These are phyloP conservation scores for Chlamydotis undulata DNA, from an alignment of 2,113 vertebrate species.

Conservation along the genomic window DNA sequence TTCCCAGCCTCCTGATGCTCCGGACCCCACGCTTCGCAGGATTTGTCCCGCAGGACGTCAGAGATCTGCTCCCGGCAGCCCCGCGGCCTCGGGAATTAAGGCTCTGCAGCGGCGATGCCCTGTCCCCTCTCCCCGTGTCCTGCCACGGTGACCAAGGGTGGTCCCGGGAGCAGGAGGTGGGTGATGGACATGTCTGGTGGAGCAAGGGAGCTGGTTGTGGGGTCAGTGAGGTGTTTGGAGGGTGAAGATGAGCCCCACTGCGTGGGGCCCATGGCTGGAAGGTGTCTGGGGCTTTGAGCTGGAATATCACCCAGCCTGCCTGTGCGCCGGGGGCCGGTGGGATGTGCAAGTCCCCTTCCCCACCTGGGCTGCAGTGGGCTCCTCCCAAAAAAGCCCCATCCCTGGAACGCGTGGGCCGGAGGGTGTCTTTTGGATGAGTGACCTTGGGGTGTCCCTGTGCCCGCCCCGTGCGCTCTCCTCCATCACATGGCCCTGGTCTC, in stretches of 20 bases:
- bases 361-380: not conserved
- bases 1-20: not conserved
- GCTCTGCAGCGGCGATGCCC: not conserved
- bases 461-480: fast-evolving
- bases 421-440: not conserved
- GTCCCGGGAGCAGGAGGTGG: not conserved
- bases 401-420: fast-evolving
- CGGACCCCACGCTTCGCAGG: fast-evolving
- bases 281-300: not conserved
- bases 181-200: not conserved
- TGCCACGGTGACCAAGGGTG: fast-evolving
- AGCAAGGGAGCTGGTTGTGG: not conserved
- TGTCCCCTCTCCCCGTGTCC: not conserved
- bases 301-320: not conserved
- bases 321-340: fast-evolving
- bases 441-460: not conserved
- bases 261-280: not conserved
- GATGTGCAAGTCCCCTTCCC: not conserved
- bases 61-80: not conserved
- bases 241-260: not conserved
- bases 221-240: not conserved
- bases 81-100: fast-evolving
- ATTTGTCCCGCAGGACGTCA: not conserved
- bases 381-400: not conserved
- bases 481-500: not conserved